These are phyloP conservation scores for Eristalinus sepulchralis DNA, from an alignment of 2,888 invertebrate genomes.

Conservation along the genomic window DNA sequence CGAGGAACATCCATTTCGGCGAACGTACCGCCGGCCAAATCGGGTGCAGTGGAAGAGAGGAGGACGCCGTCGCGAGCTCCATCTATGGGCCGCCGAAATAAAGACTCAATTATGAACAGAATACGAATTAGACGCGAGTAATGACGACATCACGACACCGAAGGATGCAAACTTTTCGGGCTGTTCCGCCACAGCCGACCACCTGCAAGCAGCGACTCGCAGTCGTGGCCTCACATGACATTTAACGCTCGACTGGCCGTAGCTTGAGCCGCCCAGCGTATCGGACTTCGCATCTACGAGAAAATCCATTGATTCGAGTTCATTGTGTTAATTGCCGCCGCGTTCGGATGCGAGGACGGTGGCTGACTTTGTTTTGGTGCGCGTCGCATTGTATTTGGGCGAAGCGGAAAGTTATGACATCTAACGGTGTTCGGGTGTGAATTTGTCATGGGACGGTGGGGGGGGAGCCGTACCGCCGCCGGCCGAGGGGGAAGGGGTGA, in stretches of 20 bases:
- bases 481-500: background rate
- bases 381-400: constrained; percentile 45
- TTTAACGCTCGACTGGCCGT: constrained; percentile 18
- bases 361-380: background rate
- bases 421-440: constrained; percentile 49
- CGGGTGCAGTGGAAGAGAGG: constrained; percentile 2
- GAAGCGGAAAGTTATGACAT: constrained; percentile 57
- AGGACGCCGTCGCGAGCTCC: constrained; percentile 1
- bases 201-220: constrained; percentile 4
- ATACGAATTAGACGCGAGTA: constrained; percentile 53
- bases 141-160: constrained; percentile 21
- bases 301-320: constrained; percentile 5
- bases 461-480: background rate
- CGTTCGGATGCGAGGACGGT: constrained; percentile 13
- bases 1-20: constrained; percentile 24
- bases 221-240: constrained; percentile 46
- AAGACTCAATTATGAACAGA: constrained; percentile 44
- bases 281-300: background rate
- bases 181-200: background rate
- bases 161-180: constrained; percentile 59
- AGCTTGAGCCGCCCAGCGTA: background rate
- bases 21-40: background rate
- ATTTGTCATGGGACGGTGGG: constrained; percentile 27
- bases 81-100: constrained; percentile 48
- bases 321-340: constrained; percentile 51